Evolutionary conservation across 2,113 vertebrate species (phyloP), one percentile per base, ranked within the genome.

Genomic region (Anser brachyrhynchus): DNA sequence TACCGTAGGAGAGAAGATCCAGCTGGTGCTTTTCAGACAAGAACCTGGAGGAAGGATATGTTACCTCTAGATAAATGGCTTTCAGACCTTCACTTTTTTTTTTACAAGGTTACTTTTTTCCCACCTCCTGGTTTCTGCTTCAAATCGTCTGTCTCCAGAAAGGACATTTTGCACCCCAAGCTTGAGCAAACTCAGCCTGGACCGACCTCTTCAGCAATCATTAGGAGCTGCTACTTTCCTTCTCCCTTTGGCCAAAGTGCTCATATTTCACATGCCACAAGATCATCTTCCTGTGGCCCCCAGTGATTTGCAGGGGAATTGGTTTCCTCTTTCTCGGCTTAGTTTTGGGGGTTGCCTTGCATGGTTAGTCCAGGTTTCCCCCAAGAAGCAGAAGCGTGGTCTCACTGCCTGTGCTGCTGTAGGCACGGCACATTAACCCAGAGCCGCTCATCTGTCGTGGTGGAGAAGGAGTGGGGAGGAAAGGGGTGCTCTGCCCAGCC

Each of bases 371-470:
- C 72, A 33, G 4, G 4, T 66, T 89, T 9, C 10, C 18, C 18
- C 5, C 5, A 18, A 33, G 49, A 44, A 83, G 16, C 26, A 39
- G 41, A 76, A 43, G 17, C 20, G 33, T 49, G 13, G 10, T 59
- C 28, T 84, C 0, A 0, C 21, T 23, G 0, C 0, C 51, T 58
- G 35, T 49, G 31, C 21, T 0, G 0, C 59, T 58, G 35, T 35
- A 44, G 43, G 5, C 67, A 11, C 52, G 51, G 7, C 74, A 12
- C 29, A 26, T 57, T 82, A 69, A 31, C 46, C 6, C 46, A 9
- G 18, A 35, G 6, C 66, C 33, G 35, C 43, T 87, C 1, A 0
- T 75, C 35, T 71, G 35, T 69, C 54, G 20, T 75, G 84, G n/a
- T 81, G 43, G 57, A 91, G 43, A 6, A 49, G 25, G 52, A 76